These are phyloP conservation scores for Microtus obscurus DNA, from an alignment of 2,797 vertebrate genomes.

Conservation along the genomic window DNA sequence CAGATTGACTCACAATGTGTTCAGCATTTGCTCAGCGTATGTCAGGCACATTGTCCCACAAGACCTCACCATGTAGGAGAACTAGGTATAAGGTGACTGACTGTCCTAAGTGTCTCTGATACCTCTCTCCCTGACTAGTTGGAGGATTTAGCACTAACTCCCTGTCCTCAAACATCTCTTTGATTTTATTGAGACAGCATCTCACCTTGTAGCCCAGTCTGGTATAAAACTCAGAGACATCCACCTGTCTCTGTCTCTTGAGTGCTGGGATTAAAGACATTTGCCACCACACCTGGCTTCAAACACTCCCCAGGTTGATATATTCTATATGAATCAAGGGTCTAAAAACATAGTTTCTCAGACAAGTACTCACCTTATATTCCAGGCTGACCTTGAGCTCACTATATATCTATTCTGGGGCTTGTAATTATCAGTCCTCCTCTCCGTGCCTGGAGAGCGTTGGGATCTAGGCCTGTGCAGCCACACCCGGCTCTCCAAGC, in stretches of 20 bases:
- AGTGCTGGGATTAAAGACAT: neutral
- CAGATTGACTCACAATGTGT: conserved; percentile 52
- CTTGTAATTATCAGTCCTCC: neutral
- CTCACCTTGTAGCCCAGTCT: neutral
- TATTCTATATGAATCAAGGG: neutral
- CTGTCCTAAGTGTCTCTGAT: neutral
- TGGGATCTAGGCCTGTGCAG: neutral
- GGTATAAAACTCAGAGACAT: neutral
- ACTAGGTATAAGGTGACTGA: neutral
- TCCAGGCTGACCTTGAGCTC: neutral
- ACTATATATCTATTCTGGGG: neutral
- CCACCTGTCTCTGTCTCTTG: neutral
- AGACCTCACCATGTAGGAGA: neutral
- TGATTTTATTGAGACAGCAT: neutral
- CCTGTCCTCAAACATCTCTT: neutral
- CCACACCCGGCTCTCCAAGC: neutral
- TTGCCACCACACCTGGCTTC: neutral
- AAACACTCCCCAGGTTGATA: neutral
- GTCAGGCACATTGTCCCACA: neutral
- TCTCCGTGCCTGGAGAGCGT: neutral
- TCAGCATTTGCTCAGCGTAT: conserved; percentile 34
- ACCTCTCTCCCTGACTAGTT: neutral
- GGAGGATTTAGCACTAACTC: neutral
- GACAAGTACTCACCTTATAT: neutral
- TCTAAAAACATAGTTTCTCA: neutral